Conservation (phyloP, 2,113 vertebrate genomes). For the Tinamus guttatus region DNA sequence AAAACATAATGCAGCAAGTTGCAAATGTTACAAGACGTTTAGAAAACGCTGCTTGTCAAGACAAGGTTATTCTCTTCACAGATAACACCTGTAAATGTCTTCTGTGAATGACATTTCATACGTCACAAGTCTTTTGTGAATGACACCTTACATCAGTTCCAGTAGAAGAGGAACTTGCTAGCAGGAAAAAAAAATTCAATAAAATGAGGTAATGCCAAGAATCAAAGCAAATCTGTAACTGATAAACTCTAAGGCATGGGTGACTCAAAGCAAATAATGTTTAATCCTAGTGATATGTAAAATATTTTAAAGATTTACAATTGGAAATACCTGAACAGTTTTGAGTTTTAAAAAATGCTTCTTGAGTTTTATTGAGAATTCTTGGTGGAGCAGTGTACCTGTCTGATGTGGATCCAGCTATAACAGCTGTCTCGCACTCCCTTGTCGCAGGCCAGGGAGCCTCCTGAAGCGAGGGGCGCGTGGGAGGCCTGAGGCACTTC, state of each 20-base stretch:
- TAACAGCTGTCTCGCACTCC: neutral
- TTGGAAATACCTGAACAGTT: conserved; percentile 13
- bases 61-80: neutral
- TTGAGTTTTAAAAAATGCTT: neutral
- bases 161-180: neutral
- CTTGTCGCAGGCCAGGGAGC: neutral
- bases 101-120: neutral
- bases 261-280: conserved; percentile 27
- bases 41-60: neutral
- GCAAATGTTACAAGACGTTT: neutral
- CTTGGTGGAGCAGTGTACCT: neutral
- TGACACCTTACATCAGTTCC: neutral
- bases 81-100: neutral
- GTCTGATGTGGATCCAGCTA: neutral
- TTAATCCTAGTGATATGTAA: conserved; percentile 48
- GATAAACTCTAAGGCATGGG: neutral
- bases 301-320: conserved; percentile 53
- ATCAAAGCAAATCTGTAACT: conserved; percentile 1
- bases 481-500: accelerated
- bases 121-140: neutral
- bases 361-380: conserved; percentile 46
- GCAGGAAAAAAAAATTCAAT: neutral
- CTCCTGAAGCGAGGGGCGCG: neutral
- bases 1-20: neutral
- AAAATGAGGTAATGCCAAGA: neutral